These are phyloP conservation scores for Gymnoscopelus microlampas DNA, from an alignment of 2,797 vertebrate species.

Conservation along the genomic window DNA sequence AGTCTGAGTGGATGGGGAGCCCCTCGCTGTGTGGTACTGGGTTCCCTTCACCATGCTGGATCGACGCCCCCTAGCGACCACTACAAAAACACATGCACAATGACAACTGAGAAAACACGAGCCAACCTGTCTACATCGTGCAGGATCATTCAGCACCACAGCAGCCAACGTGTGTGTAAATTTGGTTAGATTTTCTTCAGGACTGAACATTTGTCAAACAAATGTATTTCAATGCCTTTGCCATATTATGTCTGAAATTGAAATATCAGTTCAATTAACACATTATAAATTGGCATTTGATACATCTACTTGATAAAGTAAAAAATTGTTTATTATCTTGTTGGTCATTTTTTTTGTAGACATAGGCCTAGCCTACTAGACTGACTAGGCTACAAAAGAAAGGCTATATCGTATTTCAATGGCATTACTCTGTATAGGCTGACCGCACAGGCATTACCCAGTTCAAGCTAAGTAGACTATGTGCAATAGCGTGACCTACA, in stretches of 20 bases:
- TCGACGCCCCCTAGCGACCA: constrained; percentile 81
- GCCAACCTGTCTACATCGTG: constrained; percentile 20
- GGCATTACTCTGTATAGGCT: background rate
- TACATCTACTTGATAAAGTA: too few relatives aligned
- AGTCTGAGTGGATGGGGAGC: constrained; percentile 26
- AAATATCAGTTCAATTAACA: too few relatives aligned
- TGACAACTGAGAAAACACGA: constrained; percentile 16
- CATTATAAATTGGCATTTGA: too few relatives aligned
- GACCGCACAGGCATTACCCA: background rate
- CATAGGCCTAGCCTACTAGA: too few relatives aligned
- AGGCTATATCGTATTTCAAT: constrained; percentile 5
- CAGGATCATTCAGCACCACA: background rate
- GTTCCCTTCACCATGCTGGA: constrained; percentile 63
- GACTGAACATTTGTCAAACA: too few relatives aligned
- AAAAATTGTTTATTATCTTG: too few relatives aligned
- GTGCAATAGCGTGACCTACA: constrained; percentile 38
- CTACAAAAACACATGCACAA: constrained; percentile 53
- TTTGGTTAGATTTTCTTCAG: too few relatives aligned
- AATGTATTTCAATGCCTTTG: too few relatives aligned
- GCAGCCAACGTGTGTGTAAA: too few relatives aligned
- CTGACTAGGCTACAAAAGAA: background rate
- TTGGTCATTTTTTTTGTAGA: too few relatives aligned
- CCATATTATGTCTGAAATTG: too few relatives aligned
- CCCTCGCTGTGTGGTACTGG: constrained; percentile 40
- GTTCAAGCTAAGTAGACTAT: constrained; percentile 8